Percentiles rank a stretch among this genome's conserved stretches.
These are phyloP conservation scores for Tapera naevia DNA, from an alignment of 2,797 vertebrate genomes.

Conservation along the genomic window DNA sequence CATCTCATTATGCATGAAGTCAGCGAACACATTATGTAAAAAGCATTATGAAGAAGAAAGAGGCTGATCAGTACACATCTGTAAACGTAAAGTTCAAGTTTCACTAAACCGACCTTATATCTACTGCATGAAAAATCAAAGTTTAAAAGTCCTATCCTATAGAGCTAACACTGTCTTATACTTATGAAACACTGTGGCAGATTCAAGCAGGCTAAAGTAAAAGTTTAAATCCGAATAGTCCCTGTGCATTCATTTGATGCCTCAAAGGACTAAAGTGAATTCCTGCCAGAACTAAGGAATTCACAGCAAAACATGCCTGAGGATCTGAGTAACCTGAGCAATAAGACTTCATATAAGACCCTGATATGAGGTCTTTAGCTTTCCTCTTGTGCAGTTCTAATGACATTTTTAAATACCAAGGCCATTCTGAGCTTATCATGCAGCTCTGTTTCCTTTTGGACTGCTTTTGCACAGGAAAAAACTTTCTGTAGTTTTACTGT, in stretches of 20 bases:
- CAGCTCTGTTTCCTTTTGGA: neutral
- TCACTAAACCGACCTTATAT: accelerated
- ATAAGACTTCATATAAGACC: neutral
- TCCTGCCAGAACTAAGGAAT: neutral
- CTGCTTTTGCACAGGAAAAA: neutral
- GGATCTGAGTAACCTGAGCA: neutral
- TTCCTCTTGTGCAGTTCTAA: neutral
- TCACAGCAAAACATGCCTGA: neutral
- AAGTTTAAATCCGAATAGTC: neutral
- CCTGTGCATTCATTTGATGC: accelerated
- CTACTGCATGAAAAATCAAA: neutral
- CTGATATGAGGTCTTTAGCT: neutral
- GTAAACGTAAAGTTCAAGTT: neutral
- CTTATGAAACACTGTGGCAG: neutral
- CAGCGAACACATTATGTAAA: neutral
- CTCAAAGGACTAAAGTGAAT: neutral
- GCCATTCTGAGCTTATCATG: neutral
- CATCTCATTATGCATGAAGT: neutral
- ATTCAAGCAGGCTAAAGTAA: neutral
- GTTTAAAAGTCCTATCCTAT: neutral
- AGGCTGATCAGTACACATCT: neutral
- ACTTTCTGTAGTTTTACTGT: neutral
- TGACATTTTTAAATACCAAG: neutral
- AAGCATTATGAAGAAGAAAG: neutral
- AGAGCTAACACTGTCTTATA: too few relatives aligned